Conservation (phyloP, 2,797 vertebrate genomes). For the Zonotrichia albicollis region DNA sequence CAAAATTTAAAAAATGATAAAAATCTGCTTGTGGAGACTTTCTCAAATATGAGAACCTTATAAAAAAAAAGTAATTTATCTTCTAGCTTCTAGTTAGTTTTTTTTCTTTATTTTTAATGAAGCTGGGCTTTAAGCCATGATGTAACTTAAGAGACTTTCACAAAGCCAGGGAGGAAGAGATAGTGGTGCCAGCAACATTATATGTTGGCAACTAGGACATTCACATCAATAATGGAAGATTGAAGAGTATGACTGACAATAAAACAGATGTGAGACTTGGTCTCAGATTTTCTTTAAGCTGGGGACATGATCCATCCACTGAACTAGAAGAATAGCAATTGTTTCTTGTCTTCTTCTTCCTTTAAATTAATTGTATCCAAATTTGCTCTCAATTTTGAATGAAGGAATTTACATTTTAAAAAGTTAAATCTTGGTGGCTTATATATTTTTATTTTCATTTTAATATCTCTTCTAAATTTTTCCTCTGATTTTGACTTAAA, state of each 20-base stretch:
- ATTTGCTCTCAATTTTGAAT: neutral
- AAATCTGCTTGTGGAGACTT: neutral
- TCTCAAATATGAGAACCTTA: neutral
- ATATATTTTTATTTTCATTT: neutral
- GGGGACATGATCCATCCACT: neutral
- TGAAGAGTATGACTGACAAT: neutral
- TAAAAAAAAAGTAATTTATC: neutral
- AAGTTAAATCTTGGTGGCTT: neutral
- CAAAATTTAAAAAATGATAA: neutral
- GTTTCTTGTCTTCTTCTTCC: neutral
- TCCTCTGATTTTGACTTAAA: neutral
- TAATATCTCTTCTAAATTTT: neutral
- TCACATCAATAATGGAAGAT: neutral
- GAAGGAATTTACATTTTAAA: neutral
- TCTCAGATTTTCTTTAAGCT: neutral
- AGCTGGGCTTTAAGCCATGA: neutral
- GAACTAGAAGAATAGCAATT: neutral
- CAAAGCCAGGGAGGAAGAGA: neutral
- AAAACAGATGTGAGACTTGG: neutral
- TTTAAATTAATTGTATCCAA: neutral
- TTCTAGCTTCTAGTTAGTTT: neutral
- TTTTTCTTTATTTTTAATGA: neutral
- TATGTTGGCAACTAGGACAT: neutral
- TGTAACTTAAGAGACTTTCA: neutral
- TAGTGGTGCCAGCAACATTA: neutral